Percentiles rank a stretch among this genome's conserved stretches.
These are phyloP conservation scores for Meiosimyza platycephala DNA, from an alignment of 2,888 invertebrate genomes.

Conservation along the genomic window DNA sequence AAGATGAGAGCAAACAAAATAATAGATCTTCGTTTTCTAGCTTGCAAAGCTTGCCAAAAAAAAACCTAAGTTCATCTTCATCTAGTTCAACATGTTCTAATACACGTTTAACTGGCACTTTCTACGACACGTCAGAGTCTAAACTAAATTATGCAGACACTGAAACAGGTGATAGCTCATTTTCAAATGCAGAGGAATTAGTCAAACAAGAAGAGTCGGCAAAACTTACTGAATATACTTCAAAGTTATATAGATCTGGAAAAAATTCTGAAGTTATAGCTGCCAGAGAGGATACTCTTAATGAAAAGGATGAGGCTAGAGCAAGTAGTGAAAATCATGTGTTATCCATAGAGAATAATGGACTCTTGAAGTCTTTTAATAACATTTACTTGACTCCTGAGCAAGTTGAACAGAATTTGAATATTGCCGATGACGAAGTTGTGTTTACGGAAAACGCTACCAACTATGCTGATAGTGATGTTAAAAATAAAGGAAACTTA, in stretches of 20 bases:
- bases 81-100: too few species aligned
- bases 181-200: too few species aligned
- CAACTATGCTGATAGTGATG: slow-evolving; percentile 34
- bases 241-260: too few species aligned
- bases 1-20: slow-evolving; percentile 8
- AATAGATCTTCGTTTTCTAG: neutral
- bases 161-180: too few species aligned
- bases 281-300: too few species aligned
- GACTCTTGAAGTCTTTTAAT: slow-evolving; percentile 59
- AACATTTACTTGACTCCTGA: slow-evolving; percentile 50
- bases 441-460: neutral
- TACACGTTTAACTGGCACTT: too few species aligned
- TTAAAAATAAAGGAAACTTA: slow-evolving; percentile 31
- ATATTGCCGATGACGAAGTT: slow-evolving; percentile 2
- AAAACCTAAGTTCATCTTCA: too few species aligned
- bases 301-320: neutral
- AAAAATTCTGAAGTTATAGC: too few species aligned
- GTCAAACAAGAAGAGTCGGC: too few species aligned
- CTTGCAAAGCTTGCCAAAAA: neutral
- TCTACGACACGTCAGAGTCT: too few species aligned
- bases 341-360: slow-evolving; percentile 55
- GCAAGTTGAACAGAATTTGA: slow-evolving; percentile 42
- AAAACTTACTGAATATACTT: too few species aligned
- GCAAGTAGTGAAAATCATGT: slow-evolving; percentile 15
- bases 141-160: too few species aligned